A percentile compares a stretch with the other conserved stretches of the same genome.
phyloP scores from a whole-genome alignment of 2,797 vertebrate species.

The Spheniscus humboldti region DNA sequence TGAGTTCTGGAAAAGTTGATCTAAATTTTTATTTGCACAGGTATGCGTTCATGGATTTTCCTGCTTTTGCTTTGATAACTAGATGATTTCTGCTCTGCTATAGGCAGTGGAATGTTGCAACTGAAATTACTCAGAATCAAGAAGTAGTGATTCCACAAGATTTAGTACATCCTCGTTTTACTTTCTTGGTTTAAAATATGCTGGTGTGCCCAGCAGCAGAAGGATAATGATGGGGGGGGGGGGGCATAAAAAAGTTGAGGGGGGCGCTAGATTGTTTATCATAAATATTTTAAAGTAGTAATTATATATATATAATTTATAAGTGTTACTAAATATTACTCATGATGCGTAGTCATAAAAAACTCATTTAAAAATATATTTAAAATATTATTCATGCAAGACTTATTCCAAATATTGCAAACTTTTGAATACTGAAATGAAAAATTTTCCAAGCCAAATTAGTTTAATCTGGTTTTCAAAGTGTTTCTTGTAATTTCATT shows the following conservation, averaged over 20 bases:
- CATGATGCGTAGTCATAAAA: neutral
- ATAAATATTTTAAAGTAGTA: neutral
- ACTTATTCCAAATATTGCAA: neutral
- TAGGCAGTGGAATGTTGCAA: neutral
- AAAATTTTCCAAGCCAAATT: neutral
- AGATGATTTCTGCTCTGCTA: neutral
- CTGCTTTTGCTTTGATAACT: neutral
- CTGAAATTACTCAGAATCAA: neutral
- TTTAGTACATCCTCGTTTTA: neutral
- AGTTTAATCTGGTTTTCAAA: neutral
- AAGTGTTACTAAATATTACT: neutral
- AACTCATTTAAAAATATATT: neutral
- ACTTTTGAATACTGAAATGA: neutral
- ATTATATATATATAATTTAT: neutral
- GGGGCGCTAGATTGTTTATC: neutral
- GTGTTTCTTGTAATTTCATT: neutral
- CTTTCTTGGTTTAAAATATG: neutral
- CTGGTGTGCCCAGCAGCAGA: neutral
- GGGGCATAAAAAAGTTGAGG: too few species aligned
- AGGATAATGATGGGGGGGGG: neutral
- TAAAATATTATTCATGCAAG: neutral
- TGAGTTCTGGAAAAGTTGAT: neutral
- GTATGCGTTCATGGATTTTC: neutral
- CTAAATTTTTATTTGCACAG: neutral
- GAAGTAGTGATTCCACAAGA: neutral